These are phyloP conservation scores for Hippotragus niger DNA, from an alignment of 2,113 vertebrate species.

Conservation along the genomic window DNA sequence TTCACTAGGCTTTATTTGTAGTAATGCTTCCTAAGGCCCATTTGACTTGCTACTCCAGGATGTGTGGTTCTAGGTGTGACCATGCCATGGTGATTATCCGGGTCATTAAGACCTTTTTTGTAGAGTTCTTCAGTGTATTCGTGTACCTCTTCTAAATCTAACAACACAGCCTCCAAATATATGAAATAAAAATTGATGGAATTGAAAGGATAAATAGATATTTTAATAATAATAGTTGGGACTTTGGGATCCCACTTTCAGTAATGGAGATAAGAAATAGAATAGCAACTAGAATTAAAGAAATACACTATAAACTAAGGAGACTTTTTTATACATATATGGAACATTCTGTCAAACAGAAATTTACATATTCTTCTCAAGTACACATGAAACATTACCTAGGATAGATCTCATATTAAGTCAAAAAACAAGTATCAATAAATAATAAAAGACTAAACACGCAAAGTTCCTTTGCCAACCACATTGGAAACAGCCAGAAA, in stretches of 20 bases:
- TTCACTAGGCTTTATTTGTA: not conserved
- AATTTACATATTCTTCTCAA: not conserved
- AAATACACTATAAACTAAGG: not conserved
- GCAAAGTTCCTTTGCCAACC: not conserved
- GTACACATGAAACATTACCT: not conserved
- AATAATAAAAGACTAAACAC: not conserved
- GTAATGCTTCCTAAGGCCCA: not conserved
- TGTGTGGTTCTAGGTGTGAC: not conserved
- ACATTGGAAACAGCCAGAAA: not conserved
- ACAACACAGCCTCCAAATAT: not conserved
- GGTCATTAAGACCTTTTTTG: not conserved
- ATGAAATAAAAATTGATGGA: not conserved
- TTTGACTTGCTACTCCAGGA: not conserved
- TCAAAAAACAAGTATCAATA: not conserved
- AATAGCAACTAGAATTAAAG: not conserved
- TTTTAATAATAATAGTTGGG: not conserved
- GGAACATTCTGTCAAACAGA: not conserved
- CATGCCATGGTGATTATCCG: accelerated
- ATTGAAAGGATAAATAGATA: not conserved
- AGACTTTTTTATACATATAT: not conserved
- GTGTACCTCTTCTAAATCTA: not conserved
- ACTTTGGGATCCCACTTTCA: not conserved
- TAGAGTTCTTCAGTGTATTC: not conserved
- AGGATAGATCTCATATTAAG: not conserved
- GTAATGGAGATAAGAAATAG: not conserved